These are phyloP conservation scores for Drosophila gaucha DNA, from an alignment of 2,888 invertebrate genomes.

Conservation along the genomic window DNA sequence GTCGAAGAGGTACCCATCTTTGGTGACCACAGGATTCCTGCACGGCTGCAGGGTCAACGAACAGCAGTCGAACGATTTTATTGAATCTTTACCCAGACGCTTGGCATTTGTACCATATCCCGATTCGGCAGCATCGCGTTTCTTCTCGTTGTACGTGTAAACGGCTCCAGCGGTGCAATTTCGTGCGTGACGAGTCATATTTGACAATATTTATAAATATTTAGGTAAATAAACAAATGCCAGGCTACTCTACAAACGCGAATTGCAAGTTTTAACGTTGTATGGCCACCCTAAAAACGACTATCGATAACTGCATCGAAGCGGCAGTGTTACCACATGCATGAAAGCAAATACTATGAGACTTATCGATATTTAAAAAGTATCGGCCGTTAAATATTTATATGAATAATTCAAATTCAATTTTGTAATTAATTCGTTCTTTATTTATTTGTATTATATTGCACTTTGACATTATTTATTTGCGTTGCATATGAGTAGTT, in stretches of 20 bases:
- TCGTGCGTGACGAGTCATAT: slow-evolving; percentile 97
- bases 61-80: slow-evolving; percentile 98
- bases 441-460: slow-evolving; percentile 52
- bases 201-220: slow-evolving; percentile 7
- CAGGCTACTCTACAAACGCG: background rate
- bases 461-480: slow-evolving; percentile 43
- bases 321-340: slow-evolving; percentile 24
- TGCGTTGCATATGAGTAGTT: slow-evolving; percentile 53
- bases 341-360: background rate
- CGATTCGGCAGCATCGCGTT: slow-evolving; percentile 96
- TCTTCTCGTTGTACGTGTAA: slow-evolving; percentile 98
- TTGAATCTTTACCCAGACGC: slow-evolving; percentile 90
- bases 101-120: slow-evolving; percentile 92
- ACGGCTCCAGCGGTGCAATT: slow-evolving; percentile 99
- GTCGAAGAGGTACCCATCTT: slow-evolving; percentile 97
- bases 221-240: slow-evolving; percentile 26
- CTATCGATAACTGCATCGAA: slow-evolving; percentile 8
- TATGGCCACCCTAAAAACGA: background rate
- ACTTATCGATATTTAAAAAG: slow-evolving; percentile 19
- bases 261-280: background rate
- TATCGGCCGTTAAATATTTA: slow-evolving; percentile 3
- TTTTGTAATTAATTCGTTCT: slow-evolving; percentile 44
- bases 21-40: slow-evolving; percentile 94
- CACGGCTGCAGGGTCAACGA: slow-evolving; percentile 98
- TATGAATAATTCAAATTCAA: background rate